Evolutionary conservation across 2,888 invertebrate species (phyloP).

Genomic region (Orthosia incerta): DNA sequence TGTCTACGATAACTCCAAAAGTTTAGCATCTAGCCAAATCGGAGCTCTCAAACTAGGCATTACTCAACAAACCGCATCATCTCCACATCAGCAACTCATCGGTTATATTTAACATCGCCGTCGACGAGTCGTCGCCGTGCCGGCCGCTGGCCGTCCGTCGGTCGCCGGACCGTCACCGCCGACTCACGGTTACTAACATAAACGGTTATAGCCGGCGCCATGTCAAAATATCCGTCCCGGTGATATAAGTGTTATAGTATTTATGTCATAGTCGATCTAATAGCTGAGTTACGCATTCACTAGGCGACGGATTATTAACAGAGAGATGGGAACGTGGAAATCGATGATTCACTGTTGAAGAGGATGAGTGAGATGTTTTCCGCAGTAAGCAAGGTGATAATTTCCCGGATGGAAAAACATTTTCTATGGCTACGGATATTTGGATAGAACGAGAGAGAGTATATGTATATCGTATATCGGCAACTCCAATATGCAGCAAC

Average conservation of each 20-base stretch:
- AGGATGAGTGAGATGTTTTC: constrained; percentile 6
- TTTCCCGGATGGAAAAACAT: constrained; percentile 12
- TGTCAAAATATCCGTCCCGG: constrained; percentile 62
- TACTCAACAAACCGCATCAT: constrained; percentile 55
- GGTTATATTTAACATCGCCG: constrained; percentile 60
- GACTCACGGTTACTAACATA: constrained; percentile 60
- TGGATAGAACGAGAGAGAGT: no score
- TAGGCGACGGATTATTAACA: constrained; percentile 7
- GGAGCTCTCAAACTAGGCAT: constrained; percentile 21
- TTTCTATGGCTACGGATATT: not conserved
- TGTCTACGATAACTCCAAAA: constrained; percentile 40
- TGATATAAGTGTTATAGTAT: constrained; percentile 55
- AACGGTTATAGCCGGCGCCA: constrained; percentile 65
- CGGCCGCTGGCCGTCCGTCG: constrained; percentile 47
- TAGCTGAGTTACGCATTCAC: constrained; percentile 27
- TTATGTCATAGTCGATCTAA: constrained; percentile 63
- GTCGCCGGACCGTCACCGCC: constrained; percentile 51
- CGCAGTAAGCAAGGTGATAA: not conserved
- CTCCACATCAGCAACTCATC: constrained; percentile 56
- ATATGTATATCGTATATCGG: no score
- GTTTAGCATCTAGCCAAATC: constrained; percentile 18
- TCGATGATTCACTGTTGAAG: constrained; percentile 8
- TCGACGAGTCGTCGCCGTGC: constrained; percentile 56
- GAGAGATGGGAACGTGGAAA: not conserved
- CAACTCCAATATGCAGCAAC: not conserved